Evolutionary conservation across 2,113 vertebrate species (phyloP).

Genomic region (Lethenteron reissneri): DNA sequence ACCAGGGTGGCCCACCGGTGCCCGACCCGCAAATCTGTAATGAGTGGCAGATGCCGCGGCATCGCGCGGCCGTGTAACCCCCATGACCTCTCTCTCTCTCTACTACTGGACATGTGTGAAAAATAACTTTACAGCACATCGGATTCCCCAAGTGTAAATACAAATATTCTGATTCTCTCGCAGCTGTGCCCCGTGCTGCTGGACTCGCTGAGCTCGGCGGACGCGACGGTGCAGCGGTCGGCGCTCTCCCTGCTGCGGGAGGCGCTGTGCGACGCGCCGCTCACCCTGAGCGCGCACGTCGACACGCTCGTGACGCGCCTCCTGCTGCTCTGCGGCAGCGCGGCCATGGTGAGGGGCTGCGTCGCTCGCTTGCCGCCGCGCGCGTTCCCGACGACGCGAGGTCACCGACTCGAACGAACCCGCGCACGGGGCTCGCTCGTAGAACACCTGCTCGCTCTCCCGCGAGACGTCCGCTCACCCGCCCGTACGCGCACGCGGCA

Average conservation of each 20-base stretch:
- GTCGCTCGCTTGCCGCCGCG: no score
- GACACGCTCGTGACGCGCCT: slow-evolving; percentile 53
- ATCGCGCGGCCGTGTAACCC: neutral
- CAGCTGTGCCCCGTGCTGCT: slow-evolving; percentile 63
- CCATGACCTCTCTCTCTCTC: neutral
- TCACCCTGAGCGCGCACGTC: slow-evolving; percentile 45
- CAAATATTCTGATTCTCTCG: neutral
- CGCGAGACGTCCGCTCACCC: no score
- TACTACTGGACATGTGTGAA: neutral
- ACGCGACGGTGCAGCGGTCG: slow-evolving; percentile 55
- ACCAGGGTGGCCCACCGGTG: no score
- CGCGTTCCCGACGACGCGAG: no score
- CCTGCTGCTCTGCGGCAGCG: slow-evolving; percentile 38
- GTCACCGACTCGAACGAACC: no score
- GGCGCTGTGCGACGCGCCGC: slow-evolving; percentile 47
- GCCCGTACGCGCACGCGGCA: no score
- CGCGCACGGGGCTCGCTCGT: no score
- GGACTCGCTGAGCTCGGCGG: slow-evolving; percentile 55
- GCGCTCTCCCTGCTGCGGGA: slow-evolving; percentile 68
- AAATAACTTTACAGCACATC: no score
- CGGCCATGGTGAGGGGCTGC: slow-evolving; percentile 37
- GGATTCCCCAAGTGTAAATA: no score
- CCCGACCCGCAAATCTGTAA: no score
- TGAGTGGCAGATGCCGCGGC: no score
- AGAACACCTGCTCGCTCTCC: no score